Evolutionary conservation across 1,140 invertebrate genomes (phyloP), one percentile per base, ranked within the genome.

Genomic region (Polypedilum pembai): DNA sequence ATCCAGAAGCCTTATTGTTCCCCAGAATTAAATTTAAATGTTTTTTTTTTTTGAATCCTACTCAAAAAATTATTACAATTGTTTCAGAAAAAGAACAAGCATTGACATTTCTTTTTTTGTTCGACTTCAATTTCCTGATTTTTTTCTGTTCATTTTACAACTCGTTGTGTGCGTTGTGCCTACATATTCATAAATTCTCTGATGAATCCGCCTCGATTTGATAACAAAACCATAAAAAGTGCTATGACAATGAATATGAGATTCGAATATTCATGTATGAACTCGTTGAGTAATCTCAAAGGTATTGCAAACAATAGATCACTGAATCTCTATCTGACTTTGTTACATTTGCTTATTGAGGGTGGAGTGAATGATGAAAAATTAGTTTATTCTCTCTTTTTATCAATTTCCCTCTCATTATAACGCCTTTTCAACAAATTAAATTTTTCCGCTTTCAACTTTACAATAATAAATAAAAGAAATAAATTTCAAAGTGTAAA

Each of bases 301-400:
- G 45, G 45, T 56, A 56, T 56, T 56, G 45, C 45, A 15, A 56
- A 56, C 45, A 56, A 56, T 56, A n/a, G 45, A 56, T 56, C 45
- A 56, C 4, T 33, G 24, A 33, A 33, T 33, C 5, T 33, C 24
- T 33, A 33, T 33, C 5, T 33, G 24, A 33, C 1, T n/a, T 33
- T 33, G 24, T 33, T 33, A 33, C 24, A 33, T 3, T 33, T 1
- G 24, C 5, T 33, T 33, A n/a, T 33, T 33, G 24, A 33, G 24
- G 24, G 24, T 33, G 24, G 24, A 33, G 5, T 5, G 24, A n/a
- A 33, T 33, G 24, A 33, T 33, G 24, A 33, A 33, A 33, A 33
- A 33, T 33, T 33, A 5, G 24, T 33, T 5, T 33, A 5, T 33
- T 33, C 24, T 33, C 24, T 33, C 24, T 33, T 33, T 33, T 33